Percentiles rank a stretch among this genome's conserved stretches.
These are phyloP conservation scores for Chaetops frenatus DNA, from an alignment of 2,113 vertebrate genomes.

Conservation along the genomic window DNA sequence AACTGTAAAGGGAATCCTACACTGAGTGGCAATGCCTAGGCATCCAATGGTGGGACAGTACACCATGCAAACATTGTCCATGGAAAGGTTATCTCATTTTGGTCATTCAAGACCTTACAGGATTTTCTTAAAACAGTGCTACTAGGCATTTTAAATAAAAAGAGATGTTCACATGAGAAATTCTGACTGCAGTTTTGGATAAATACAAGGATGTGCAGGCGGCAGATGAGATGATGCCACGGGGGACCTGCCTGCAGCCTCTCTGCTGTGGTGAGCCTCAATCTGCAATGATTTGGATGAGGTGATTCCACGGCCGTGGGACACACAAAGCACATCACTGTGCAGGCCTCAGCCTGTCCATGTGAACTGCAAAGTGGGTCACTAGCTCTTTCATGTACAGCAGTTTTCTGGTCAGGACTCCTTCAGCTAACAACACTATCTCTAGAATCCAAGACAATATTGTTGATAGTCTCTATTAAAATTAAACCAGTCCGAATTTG, in stretches of 20 bases:
- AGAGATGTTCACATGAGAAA: background rate
- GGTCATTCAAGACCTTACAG: background rate
- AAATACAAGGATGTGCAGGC: background rate
- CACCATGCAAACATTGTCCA: fast-evolving
- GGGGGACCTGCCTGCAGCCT: background rate
- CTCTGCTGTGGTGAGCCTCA: background rate
- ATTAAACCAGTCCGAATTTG: background rate
- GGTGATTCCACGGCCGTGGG: background rate
- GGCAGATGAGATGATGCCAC: fast-evolving
- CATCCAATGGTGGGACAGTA: fast-evolving
- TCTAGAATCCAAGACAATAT: background rate
- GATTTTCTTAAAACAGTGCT: background rate
- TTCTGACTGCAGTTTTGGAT: background rate
- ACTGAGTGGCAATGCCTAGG: background rate
- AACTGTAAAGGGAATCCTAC: background rate
- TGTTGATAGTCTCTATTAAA: background rate
- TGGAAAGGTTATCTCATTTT: background rate
- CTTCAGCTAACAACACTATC: background rate
- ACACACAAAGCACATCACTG: background rate
- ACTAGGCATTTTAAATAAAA: background rate
- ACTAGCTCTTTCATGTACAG: background rate
- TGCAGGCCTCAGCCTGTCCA: background rate
- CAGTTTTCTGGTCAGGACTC: background rate
- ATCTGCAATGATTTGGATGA: background rate
- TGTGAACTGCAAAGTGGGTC: background rate